Conservation (phyloP, 2,113 vertebrate genomes). For the Myotis brandtii region DNA sequence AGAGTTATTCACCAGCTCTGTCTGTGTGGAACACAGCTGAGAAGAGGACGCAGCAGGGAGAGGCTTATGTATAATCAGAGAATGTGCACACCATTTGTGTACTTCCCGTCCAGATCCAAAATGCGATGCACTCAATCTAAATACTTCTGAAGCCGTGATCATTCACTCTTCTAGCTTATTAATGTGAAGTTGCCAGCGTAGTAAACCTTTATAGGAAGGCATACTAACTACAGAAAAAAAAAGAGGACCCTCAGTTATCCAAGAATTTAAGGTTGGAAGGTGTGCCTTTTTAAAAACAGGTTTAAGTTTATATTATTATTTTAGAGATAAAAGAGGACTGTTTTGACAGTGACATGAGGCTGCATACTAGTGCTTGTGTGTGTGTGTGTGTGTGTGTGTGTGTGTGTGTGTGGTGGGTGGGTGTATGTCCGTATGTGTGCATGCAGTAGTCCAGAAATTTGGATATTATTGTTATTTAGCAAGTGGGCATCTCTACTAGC, state of each 20-base stretch:
- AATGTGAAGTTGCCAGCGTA: neutral
- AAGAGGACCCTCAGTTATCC: neutral
- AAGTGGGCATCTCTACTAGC: neutral
- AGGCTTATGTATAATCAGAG: too few species aligned
- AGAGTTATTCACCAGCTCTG: neutral
- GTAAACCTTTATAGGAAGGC: neutral
- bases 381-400: neutral
- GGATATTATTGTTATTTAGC: neutral
- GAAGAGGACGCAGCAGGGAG: neutral
- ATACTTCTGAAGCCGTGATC: neutral
- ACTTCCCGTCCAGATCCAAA: neutral
- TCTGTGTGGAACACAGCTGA: neutral
- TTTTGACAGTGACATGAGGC: neutral
- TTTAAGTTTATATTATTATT: neutral
- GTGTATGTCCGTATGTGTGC: too few species aligned
- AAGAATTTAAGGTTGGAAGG: neutral
- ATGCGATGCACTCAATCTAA: fast-evolving
- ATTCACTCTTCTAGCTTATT: neutral
- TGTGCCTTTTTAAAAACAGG: neutral
- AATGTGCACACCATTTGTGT: fast-evolving
- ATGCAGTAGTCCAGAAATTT: neutral
- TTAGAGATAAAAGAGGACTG: neutral
- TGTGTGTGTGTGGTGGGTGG: neutral
- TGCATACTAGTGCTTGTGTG: neutral
- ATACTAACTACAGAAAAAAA: neutral